Base-by-base conservation (phyloP, 1,140 invertebrate species). In the Aphidius ervi region DNA sequence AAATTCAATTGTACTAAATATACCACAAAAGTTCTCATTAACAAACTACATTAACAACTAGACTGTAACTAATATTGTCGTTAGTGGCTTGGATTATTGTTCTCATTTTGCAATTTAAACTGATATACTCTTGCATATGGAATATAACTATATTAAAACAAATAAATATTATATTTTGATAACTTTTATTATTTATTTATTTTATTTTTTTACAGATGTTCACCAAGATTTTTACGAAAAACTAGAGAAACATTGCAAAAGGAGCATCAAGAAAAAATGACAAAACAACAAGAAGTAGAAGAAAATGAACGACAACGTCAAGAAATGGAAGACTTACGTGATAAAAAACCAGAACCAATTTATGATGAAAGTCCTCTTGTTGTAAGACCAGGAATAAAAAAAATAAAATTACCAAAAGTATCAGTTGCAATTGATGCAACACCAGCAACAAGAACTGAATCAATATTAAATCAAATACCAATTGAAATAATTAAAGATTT, bases 401-500 rank as follows among this genome's bases (percentile, higher is more conserved):
- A 72, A 64, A 77, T 70, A 65, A 83, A 83, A 64, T 76, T 80
- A 0, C 83, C 83, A 46, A 89, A 90, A 75, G 85, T 89, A 6
- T 90, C 85, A 0, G 85, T 88, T n/a, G 88, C 84, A 1, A 81
- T 91, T 16, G 88, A 91, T 74, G 89, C 88, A 0, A 91, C 89
- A 6, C 87, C 88, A 37, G 82, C 85, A 5, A 85, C 86, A 3
- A 80, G 88, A 63, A 88, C 87, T 5, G 82, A 84, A 60, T 90
- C 88, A 49, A 82, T 91, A 41, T 71, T 90, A 58, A 84, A 86
- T 68, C 88, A 90, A 76, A 82, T 88, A 68, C 88, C 88, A 6
- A 89, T 90, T 65, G 88, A 91, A 74, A 67, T 89, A 9, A 78
- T 81, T 3, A 88, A 86, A 37, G 46, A 64, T n/a, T 49, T 49